phyloP scores from a whole-genome alignment of 92 coral and sea anemone genomes.

The Palythoa grandiflora region DNA sequence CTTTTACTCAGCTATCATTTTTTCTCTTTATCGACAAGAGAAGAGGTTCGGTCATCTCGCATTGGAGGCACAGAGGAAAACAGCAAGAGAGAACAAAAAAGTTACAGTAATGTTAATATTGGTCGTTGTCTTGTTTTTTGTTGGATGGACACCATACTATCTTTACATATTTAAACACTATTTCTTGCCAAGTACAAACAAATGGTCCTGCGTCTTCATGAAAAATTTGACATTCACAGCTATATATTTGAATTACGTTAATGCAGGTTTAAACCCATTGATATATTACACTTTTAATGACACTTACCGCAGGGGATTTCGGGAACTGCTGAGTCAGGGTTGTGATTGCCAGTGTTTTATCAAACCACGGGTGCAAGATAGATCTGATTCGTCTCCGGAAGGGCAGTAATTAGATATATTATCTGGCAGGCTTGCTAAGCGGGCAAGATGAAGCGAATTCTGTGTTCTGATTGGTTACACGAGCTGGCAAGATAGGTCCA shows the following conservation, averaged over 20 bases:
- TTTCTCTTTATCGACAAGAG: slow-evolving; percentile 5
- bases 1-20: not conserved
- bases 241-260: slow-evolving; percentile 30
- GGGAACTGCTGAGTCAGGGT: not conserved
- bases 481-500: too few species aligned
- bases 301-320: slow-evolving; percentile 33
- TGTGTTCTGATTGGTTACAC: too few species aligned
- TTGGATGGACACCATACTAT: slow-evolving; percentile 27
- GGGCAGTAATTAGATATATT: too few species aligned
- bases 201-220: slow-evolving; percentile 31
- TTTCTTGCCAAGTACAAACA: not conserved
- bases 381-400: not conserved
- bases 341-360: not conserved
- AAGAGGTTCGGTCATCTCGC: slow-evolving; percentile 10
- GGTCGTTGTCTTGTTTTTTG: slow-evolving; percentile 27
- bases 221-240: slow-evolving; percentile 18
- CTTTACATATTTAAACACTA: slow-evolving; percentile 21
- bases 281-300: slow-evolving; percentile 39
- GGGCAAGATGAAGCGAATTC: too few species aligned
- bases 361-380: not conserved
- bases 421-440: too few species aligned
- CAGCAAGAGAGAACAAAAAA: slow-evolving; percentile 7
- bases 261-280: slow-evolving; percentile 36
- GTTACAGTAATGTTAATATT: slow-evolving; percentile 12
- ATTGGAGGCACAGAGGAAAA: slow-evolving; percentile 10